Percentiles rank a stretch among this genome's conserved stretches.
Evolutionary conservation across 2,888 invertebrate genomes (phyloP).

Genomic region (Hydroisotoma schaefferi): DNA sequence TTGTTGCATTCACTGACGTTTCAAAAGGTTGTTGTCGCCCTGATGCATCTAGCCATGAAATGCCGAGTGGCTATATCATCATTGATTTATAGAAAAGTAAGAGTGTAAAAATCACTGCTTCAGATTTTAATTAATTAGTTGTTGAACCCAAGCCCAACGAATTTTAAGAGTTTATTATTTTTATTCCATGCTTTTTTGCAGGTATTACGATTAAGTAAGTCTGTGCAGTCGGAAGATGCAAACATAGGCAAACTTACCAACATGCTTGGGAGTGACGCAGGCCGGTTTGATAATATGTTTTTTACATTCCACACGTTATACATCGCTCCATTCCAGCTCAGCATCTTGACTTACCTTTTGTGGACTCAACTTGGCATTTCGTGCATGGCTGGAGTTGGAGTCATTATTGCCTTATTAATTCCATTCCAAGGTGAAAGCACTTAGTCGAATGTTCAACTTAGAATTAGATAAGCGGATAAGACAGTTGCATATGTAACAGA

Average conservation of each 20-base stretch:
- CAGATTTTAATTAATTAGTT: too few species aligned
- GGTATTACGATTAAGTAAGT: conserved; percentile 65
- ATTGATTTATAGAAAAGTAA: conserved; percentile 72
- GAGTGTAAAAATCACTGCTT: not conserved
- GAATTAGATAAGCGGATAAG: too few species aligned
- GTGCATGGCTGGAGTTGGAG: conserved; percentile 70
- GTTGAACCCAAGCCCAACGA: too few species aligned
- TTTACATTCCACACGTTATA: too few species aligned
- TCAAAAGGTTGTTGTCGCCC: too few species aligned
- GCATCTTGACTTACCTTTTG: conserved; percentile 74
- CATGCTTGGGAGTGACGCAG: conserved; percentile 74
- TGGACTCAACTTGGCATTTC: conserved; percentile 69
- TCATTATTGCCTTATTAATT: conserved; percentile 70
- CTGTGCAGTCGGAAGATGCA: conserved; percentile 77
- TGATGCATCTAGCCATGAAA: too few species aligned
- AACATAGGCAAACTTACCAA: conserved; percentile 91
- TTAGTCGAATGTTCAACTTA: too few species aligned
- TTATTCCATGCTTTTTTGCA: not conserved
- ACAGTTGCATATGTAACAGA: conserved; percentile 81
- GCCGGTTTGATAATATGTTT: too few species aligned
- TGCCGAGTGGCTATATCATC: conserved; percentile 77
- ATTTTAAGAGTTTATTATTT: not conserved
- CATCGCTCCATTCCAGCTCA: conserved; percentile 80
- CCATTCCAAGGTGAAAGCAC: too few species aligned
- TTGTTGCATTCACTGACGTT: too few species aligned